Evolutionary conservation across 2,797 vertebrate species (phyloP).

Genomic region (Molossus molossus): DNA sequence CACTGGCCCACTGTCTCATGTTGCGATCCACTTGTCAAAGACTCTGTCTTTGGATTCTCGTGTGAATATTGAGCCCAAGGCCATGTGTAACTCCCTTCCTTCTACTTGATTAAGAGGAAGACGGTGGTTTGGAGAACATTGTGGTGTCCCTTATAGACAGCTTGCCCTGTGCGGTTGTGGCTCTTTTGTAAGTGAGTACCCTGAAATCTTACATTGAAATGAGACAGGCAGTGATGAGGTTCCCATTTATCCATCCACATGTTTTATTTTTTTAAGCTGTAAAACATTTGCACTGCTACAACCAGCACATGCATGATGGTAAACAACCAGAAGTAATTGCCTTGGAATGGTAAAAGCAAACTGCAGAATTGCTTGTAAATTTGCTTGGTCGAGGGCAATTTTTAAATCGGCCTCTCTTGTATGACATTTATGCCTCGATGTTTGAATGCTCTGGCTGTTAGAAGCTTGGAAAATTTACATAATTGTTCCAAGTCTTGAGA

Average conservation of each 20-base stretch:
- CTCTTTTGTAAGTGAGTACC: neutral
- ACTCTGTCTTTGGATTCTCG: neutral
- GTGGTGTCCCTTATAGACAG: neutral
- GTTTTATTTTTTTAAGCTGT: slow-evolving; percentile 58
- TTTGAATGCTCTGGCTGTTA: slow-evolving; percentile 79
- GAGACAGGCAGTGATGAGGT: neutral
- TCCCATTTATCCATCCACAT: neutral
- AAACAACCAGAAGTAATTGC: slow-evolving; percentile 83
- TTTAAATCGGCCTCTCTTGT: slow-evolving; percentile 83
- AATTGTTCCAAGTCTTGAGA: slow-evolving; percentile 77
- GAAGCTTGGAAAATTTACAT: slow-evolving; percentile 78
- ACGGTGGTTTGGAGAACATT: neutral
- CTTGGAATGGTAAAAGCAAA: slow-evolving; percentile 76
- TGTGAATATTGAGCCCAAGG: neutral
- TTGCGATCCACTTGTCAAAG: neutral
- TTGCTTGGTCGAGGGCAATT: slow-evolving; percentile 77
- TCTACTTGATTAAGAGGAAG: neutral
- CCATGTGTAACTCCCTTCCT: neutral
- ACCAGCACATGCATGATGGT: slow-evolving; percentile 71
- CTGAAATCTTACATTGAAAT: neutral
- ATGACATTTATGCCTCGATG: slow-evolving; percentile 82
- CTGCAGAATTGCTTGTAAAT: slow-evolving; percentile 76
- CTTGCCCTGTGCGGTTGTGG: neutral
- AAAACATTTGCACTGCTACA: slow-evolving; percentile 10
- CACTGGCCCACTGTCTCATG: neutral